phyloP scores from a whole-genome alignment of 2,797 vertebrate genomes.

The Pelobates cultripes region DNA sequence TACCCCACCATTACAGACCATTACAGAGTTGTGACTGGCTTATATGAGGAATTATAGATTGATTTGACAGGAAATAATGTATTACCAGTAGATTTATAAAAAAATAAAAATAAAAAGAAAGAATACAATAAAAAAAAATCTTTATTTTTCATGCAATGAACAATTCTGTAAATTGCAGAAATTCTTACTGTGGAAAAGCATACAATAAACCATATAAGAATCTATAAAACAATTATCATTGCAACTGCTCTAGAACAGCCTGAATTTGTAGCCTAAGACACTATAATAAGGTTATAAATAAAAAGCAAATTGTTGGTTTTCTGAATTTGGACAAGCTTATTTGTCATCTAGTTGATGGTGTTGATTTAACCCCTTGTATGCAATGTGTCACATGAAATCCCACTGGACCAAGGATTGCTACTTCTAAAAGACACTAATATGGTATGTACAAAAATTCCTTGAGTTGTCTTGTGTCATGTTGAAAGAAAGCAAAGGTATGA shows the following conservation, averaged over 20 bases:
- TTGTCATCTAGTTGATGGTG: conserved; percentile 62
- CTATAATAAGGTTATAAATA: conserved; percentile 98
- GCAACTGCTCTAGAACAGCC: conserved; percentile 86
- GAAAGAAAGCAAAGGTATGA: too few species aligned
- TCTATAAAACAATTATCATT: conserved; percentile 88
- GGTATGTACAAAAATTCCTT: too few species aligned
- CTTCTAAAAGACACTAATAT: too few species aligned
- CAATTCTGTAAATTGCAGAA: conserved; percentile 78
- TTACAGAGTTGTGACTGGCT: conserved; percentile 53
- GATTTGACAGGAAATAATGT: conserved; percentile 82
- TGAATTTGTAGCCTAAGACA: conserved; percentile 97
- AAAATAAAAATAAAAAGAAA: conserved; percentile 71
- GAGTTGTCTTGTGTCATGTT: too few species aligned
- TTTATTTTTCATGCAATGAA: conserved; percentile 85
- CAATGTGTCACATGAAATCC: too few species aligned
- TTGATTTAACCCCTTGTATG: neutral
- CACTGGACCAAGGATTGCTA: too few species aligned
- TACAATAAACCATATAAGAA: conserved; percentile 87
- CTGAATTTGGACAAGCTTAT: conserved; percentile 73
- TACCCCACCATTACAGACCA: neutral
- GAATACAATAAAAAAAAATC: conserved; percentile 68
- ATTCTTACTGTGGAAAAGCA: conserved; percentile 75
- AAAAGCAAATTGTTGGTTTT: conserved; percentile 89
- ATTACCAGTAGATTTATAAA: conserved; percentile 88
- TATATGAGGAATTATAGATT: conserved; percentile 65